These are phyloP conservation scores for Ascaphus truei DNA, from an alignment of 2,113 vertebrate genomes.

Conservation along the genomic window DNA sequence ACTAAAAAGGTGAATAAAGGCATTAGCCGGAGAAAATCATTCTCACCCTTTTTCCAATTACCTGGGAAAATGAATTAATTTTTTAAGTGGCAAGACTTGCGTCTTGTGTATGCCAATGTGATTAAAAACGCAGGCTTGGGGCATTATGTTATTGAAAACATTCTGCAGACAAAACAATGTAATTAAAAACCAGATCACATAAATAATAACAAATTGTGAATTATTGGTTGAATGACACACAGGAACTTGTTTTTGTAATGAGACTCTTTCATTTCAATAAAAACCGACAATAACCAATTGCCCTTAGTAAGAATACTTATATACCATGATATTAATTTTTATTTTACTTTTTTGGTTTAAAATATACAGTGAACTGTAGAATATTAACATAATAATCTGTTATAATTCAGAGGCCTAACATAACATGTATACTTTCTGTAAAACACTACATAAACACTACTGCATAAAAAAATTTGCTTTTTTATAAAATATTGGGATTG, in stretches of 20 bases:
- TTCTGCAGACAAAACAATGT: neutral
- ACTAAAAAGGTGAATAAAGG: conserved; percentile 51
- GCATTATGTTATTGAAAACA: neutral
- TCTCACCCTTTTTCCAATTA: conserved; percentile 44
- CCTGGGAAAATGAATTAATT: conserved; percentile 44
- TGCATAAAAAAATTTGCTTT: too few species aligned
- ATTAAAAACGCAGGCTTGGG: too few species aligned
- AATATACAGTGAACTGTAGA: too few species aligned
- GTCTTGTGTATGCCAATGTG: conserved; percentile 25
- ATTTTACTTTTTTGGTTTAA: too few species aligned
- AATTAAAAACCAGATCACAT: neutral
- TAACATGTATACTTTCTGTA: too few species aligned
- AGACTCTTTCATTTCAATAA: neutral
- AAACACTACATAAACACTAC: too few species aligned
- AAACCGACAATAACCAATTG: neutral
- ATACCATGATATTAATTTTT: neutral
- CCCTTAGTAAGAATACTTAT: neutral
- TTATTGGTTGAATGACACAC: neutral
- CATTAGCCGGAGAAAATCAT: conserved; percentile 50
- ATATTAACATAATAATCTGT: neutral
- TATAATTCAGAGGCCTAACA: neutral
- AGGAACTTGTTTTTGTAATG: neutral
- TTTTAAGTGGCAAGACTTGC: conserved; percentile 44
- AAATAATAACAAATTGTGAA: neutral
- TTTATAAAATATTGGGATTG: too few species aligned